A percentile compares a stretch with the other conserved stretches of the same genome.
These are phyloP conservation scores for Aspiorhynchus laticeps DNA, from an alignment of 2,113 vertebrate genomes.

Conservation along the genomic window DNA sequence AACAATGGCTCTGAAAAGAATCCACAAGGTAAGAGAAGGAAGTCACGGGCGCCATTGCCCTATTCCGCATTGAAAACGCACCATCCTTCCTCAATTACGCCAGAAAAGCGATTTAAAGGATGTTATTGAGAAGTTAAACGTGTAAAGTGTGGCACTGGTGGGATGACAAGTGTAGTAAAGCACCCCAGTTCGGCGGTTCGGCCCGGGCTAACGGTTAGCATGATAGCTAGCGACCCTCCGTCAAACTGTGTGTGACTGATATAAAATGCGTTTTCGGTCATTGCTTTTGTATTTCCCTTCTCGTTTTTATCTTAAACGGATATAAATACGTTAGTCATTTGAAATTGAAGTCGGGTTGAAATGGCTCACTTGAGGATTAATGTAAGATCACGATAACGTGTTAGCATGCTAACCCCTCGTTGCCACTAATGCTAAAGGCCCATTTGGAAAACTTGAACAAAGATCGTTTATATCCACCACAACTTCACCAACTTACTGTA, in stretches of 20 bases:
- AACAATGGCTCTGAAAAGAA: conserved; percentile 95
- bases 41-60: conserved; percentile 73
- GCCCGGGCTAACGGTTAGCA: conserved; percentile 28
- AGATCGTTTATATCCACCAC: background rate
- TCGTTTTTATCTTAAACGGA: background rate
- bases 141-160: background rate
- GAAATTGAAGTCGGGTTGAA: background rate
- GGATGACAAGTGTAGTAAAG: conserved; percentile 51
- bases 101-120: background rate
- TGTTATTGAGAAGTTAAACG: background rate
- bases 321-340: background rate
- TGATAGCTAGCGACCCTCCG: background rate
- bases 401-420: conserved; percentile 32
- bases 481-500: background rate
- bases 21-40: conserved; percentile 89
- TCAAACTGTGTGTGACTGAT: background rate
- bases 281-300: background rate
- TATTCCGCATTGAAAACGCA: conserved; percentile 49
- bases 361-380: background rate
- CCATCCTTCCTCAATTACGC: background rate
- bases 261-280: background rate
- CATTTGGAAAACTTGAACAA: conserved; percentile 10
- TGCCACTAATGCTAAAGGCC: conserved; percentile 32
- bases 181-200: conserved; percentile 31
- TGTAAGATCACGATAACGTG: conserved; percentile 26